Percentiles rank a stretch among this genome's conserved stretches.
Conservation (phyloP, 2,113 vertebrate species). For the Gobius niger region DNA sequence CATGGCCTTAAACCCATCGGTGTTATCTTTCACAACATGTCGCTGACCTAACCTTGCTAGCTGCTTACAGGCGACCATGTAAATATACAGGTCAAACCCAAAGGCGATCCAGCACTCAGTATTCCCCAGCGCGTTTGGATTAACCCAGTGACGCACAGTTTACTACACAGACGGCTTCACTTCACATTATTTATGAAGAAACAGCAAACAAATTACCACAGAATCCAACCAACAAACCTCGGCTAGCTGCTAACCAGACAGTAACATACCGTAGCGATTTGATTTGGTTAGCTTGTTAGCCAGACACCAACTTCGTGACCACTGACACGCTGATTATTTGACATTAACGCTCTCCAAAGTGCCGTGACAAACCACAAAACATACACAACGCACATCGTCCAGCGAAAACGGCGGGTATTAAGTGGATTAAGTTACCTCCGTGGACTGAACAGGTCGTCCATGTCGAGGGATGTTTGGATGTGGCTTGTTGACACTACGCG, state of each 20-base stretch:
- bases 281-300: conserved; percentile 71
- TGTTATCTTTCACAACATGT: conserved; percentile 52
- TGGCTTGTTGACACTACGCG: conserved; percentile 79
- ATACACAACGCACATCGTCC: background rate
- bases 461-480: conserved; percentile 82
- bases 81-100: conserved; percentile 28
- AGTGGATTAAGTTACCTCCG: conserved; percentile 88
- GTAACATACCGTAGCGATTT: conserved; percentile 36
- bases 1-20: conserved; percentile 6
- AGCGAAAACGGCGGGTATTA: conserved; percentile 28
- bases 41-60: conserved; percentile 33
- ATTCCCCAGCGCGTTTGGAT: conserved; percentile 5
- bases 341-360: conserved; percentile 32
- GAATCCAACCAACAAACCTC: conserved; percentile 1
- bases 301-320: conserved; percentile 71
- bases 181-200: background rate
- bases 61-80: conserved; percentile 17
- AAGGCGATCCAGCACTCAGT: conserved; percentile 21
- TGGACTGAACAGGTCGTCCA: conserved; percentile 95
- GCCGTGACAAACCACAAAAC: background rate
- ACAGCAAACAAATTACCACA: background rate
- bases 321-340: conserved; percentile 61
- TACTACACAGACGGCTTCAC: background rate
- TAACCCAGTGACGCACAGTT: background rate
- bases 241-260: conserved; percentile 62